A percentile compares a stretch with the other conserved stretches of the same genome.
These are phyloP conservation scores for Drosophila koepferae DNA, from an alignment of 2,888 invertebrate species.

Conservation along the genomic window DNA sequence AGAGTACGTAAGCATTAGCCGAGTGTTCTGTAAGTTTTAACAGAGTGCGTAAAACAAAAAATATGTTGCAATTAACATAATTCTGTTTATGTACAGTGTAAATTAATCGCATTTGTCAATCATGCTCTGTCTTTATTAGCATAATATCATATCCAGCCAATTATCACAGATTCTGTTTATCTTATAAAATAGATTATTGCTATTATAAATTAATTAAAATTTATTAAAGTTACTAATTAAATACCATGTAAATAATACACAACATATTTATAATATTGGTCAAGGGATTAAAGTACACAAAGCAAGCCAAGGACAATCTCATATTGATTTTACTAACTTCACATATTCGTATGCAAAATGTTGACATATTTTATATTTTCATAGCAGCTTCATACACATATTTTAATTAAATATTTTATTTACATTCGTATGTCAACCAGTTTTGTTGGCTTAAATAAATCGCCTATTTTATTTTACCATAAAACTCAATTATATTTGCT, in stretches of 20 bases:
- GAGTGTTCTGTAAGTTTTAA: neutral
- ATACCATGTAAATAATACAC: neutral
- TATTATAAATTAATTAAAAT: neutral
- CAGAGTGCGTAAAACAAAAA: neutral
- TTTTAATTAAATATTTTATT: conserved; percentile 9
- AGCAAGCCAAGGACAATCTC: neutral
- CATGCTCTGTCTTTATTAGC: neutral
- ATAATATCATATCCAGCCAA: neutral
- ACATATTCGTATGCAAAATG: neutral
- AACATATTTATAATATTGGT: neutral
- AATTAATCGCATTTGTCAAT: neutral
- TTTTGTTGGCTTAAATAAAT: neutral
- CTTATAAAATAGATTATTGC: neutral
- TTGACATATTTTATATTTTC: neutral
- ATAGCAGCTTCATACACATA: neutral
- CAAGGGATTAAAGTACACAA: neutral
- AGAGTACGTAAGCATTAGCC: neutral
- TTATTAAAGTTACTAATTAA: neutral
- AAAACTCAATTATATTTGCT: neutral
- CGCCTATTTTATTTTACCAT: conserved; percentile 3
- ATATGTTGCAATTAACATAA: neutral
- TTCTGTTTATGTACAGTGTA: neutral
- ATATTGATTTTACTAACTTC: conserved; percentile 1
- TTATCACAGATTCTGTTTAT: neutral
- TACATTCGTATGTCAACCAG: neutral